These are phyloP conservation scores for Alligator mississippiensis DNA, from an alignment of 2,113 vertebrate genomes.

Conservation along the genomic window DNA sequence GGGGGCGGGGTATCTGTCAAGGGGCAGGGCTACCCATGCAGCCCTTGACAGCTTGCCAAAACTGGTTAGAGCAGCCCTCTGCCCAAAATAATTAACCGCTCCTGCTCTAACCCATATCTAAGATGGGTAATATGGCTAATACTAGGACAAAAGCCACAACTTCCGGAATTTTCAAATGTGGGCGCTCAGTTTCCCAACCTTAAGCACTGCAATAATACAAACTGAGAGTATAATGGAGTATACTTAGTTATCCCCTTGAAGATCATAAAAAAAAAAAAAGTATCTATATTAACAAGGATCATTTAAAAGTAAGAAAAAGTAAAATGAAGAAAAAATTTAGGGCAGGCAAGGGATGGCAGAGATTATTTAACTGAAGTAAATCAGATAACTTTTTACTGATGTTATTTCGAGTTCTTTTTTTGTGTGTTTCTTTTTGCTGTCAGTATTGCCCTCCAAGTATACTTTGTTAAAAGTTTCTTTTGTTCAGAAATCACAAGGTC, in stretches of 20 bases:
- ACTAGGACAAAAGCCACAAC: neutral
- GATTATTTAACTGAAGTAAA: constrained; percentile 23
- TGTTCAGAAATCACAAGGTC: neutral
- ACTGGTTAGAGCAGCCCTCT: no score
- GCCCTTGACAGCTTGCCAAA: no score
- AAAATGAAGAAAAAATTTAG: neutral
- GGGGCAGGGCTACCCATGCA: no score
- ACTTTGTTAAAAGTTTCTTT: neutral
- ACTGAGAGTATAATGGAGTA: neutral
- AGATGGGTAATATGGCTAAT: neutral
- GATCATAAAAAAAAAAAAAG: neutral
- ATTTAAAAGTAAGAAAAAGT: neutral
- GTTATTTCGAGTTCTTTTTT: constrained; percentile 10
- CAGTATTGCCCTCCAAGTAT: neutral
- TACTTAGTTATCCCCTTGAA: neutral
- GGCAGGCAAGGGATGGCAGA: constrained; percentile 9
- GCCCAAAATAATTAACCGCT: no score
- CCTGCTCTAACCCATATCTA: neutral
- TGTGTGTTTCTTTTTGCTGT: neutral
- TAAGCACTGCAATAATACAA: neutral
- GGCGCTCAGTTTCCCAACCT: neutral
- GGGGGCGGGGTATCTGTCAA: no score
- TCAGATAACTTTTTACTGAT: neutral
- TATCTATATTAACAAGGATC: neutral
- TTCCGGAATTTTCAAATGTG: neutral